Evolutionary conservation across 1,140 invertebrate species (phyloP).

Genomic region (Drosophila erecta): DNA sequence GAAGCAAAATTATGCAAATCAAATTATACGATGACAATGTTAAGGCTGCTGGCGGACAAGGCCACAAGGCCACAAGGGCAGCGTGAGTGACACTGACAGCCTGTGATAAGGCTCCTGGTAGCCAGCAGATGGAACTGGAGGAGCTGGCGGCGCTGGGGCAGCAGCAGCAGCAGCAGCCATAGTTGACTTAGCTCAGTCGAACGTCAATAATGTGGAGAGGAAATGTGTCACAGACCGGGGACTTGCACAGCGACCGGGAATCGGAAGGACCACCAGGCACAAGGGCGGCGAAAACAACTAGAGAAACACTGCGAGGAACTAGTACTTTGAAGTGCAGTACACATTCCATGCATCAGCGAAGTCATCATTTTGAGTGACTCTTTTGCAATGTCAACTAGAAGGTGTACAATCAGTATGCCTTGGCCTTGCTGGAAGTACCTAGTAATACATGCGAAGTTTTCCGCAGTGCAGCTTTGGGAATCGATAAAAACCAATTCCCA

Average conservation of each 20-base stretch:
- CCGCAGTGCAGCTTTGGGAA: constrained; percentile 60
- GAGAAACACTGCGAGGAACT: constrained; percentile 23
- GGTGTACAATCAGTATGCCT: background rate
- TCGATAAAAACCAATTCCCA: constrained; percentile 80
- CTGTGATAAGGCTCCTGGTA: constrained; percentile 24
- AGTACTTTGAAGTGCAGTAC: too few relatives aligned
- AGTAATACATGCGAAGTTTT: background rate
- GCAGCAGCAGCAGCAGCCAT: constrained; percentile 11
- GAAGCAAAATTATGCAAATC: constrained; percentile 82
- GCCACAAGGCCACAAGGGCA: constrained; percentile 44
- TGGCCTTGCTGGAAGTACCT: background rate
- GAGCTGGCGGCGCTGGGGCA: background rate
- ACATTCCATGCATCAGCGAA: background rate
- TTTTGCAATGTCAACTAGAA: background rate
- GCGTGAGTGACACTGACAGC: constrained; percentile 34
- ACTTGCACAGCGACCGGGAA: constrained; percentile 30
- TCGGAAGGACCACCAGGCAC: constrained; percentile 26
- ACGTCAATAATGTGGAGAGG: constrained; percentile 70
- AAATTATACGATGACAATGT: constrained; percentile 81
- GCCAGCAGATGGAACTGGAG: background rate
- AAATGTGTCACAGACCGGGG: constrained; percentile 58
- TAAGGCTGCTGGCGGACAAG: constrained; percentile 65
- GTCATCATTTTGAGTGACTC: background rate
- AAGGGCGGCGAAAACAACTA: constrained; percentile 31
- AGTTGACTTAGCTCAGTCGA: constrained; percentile 56